Evolutionary conservation across 2,888 invertebrate species (phyloP).

Genomic region (Aporophyla lueneburgensis): DNA sequence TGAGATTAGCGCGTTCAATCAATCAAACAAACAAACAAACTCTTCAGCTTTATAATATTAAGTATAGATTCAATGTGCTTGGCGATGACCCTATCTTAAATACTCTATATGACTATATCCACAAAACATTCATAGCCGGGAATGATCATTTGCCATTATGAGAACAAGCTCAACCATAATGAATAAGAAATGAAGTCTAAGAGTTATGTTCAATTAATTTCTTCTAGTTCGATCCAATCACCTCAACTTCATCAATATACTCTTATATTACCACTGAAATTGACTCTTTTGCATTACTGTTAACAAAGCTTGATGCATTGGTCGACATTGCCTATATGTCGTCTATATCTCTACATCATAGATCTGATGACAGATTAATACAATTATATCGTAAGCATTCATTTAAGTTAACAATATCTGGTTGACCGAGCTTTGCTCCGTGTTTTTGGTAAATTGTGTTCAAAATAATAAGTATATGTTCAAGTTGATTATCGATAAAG

Average conservation of each 20-base stretch:
- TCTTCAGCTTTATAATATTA: too few species aligned
- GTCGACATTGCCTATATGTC: background rate
- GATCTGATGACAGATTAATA: conserved; percentile 5
- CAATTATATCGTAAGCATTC: background rate
- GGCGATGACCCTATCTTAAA: conserved; percentile 4
- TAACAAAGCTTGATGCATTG: conserved; percentile 1
- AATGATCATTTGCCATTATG: background rate
- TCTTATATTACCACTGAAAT: background rate
- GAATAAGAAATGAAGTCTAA: background rate
- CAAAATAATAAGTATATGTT: too few species aligned
- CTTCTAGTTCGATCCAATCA: background rate
- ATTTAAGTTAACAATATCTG: too few species aligned
- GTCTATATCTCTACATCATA: background rate
- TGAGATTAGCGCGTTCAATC: too few species aligned
- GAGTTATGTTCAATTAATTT: background rate
- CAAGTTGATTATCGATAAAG: too few species aligned
- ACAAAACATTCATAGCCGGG: background rate
- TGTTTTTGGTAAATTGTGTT: too few species aligned
- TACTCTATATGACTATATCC: background rate
- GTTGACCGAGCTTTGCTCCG: too few species aligned
- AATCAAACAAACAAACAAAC: too few species aligned
- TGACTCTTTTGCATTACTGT: background rate
- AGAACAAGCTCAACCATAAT: background rate
- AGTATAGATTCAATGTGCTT: conserved; percentile 24
- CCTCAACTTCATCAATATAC: conserved; percentile 10